Evolutionary conservation across 1,140 invertebrate genomes (phyloP), one percentile per base, ranked within the genome.

Genomic region (Trichonephila clavata): DNA sequence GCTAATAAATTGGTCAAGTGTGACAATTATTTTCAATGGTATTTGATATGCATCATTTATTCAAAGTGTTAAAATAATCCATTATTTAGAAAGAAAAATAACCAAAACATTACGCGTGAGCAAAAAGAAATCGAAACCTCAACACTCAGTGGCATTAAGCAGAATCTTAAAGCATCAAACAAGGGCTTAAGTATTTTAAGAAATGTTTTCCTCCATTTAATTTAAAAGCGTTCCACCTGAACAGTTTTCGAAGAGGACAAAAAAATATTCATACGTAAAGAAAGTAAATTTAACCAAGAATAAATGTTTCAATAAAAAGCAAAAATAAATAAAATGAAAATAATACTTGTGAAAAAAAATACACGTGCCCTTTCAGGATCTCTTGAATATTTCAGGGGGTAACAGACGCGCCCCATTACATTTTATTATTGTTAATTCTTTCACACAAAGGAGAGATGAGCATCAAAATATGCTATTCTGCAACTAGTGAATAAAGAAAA

Each of bases 371-470:
- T 63, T 61, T 63, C 39, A 86, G 57, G 57, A 63, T 86, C 60
- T 32, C 57, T 32, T 32, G 60, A 61, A 86, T 86, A 86, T 86
- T 86, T 86, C 50, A 61, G 8, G 27, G 20, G 21, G 84, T 63
- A 60, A 86, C 59, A 60, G 24, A 86, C 84, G 84, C 84, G 84
- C 84, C 50, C 57, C 84, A 86, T 86, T 86, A 86, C 84, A 86
- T 63, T 60, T 86, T 86, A 86, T 86, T 86, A 63, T 63, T 86
- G 84, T 86, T 86, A 86, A 86, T 86, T 63, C 60, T 39, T 86
- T 63, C 84, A 61, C 84, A 32, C 84, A 86, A 61, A 60, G 16
- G 18, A 18, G 13, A 14, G 57, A 59, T 24, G 24, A 84, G 60
- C 32, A 86, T 32, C 60, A 43, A 86, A 86, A 32, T 43, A 50